A percentile compares a stretch with the other conserved stretches of the same genome.
Conservation (phyloP, 2,113 vertebrate genomes). For the Potamarius usumacintae region DNA sequence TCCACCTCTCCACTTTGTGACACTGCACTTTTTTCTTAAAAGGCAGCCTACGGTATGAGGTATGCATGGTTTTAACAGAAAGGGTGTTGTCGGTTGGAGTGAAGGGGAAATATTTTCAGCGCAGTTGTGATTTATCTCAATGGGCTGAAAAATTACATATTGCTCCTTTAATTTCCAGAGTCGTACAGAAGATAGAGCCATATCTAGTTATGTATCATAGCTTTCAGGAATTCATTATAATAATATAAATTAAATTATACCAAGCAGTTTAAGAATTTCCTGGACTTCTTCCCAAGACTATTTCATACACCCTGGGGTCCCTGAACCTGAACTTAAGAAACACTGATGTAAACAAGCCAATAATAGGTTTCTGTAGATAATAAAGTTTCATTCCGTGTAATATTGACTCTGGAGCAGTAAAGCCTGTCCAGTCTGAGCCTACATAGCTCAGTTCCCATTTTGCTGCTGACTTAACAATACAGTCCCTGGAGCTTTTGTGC, state of each 20-base stretch:
- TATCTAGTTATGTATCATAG: background rate
- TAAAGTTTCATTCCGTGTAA: background rate
- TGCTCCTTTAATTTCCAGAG: background rate
- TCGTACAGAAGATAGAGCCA: background rate
- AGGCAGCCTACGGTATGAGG: background rate
- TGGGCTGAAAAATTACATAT: background rate
- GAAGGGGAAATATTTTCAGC: background rate
- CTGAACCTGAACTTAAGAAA: slow-evolving; percentile 9
- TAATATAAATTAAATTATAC: background rate
- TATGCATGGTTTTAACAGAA: background rate
- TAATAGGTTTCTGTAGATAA: slow-evolving; percentile 9
- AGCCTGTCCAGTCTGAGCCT: background rate
- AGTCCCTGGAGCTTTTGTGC: slow-evolving; percentile 1
- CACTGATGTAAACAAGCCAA: background rate
- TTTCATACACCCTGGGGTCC: background rate
- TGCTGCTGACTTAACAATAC: background rate
- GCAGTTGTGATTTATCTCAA: background rate
- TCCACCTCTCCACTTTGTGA: background rate
- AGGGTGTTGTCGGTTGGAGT: background rate
- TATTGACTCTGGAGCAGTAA: slow-evolving; percentile 14
- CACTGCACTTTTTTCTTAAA: background rate
- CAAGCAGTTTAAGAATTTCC: background rate
- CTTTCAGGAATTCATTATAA: background rate
- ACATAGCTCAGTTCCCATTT: slow-evolving; percentile 2
- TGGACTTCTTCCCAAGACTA: background rate